These are phyloP conservation scores for Drosophila koepferae DNA, from an alignment of 2,888 invertebrate species.

Conservation along the genomic window DNA sequence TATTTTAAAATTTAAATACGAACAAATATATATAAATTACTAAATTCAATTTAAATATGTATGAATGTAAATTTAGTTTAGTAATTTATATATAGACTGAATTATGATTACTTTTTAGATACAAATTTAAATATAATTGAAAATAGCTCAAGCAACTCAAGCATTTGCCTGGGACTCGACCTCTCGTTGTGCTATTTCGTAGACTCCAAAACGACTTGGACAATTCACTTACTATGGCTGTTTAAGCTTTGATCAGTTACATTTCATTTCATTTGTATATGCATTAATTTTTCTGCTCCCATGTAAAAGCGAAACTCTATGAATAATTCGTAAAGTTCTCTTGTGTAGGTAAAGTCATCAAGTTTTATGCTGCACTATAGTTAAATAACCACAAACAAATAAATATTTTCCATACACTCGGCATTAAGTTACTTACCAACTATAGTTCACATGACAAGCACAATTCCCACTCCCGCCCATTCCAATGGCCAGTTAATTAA, in stretches of 20 bases:
- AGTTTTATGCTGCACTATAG: constrained; percentile 4
- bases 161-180: too few species aligned
- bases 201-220: neutral
- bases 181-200: neutral
- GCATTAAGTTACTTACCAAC: constrained; percentile 12
- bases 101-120: too few species aligned
- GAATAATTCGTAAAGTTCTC: neutral
- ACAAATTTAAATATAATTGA: too few species aligned
- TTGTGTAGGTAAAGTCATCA: neutral
- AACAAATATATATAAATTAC: too few species aligned
- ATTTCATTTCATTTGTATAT: neutral
- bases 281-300: rapidly evolving
- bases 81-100: too few species aligned
- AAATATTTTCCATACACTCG: neutral
- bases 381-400: constrained; percentile 5
- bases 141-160: too few species aligned
- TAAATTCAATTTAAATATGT: too few species aligned
- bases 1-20: too few species aligned
- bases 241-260: neutral
- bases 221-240: neutral
- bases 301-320: neutral
- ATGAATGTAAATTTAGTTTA: too few species aligned
- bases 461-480: neutral
- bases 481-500: constrained; percentile 48
- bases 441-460: constrained; percentile 11